phyloP scores from a whole-genome alignment of 2,888 invertebrate genomes.

The Drosophila vallismaia region DNA sequence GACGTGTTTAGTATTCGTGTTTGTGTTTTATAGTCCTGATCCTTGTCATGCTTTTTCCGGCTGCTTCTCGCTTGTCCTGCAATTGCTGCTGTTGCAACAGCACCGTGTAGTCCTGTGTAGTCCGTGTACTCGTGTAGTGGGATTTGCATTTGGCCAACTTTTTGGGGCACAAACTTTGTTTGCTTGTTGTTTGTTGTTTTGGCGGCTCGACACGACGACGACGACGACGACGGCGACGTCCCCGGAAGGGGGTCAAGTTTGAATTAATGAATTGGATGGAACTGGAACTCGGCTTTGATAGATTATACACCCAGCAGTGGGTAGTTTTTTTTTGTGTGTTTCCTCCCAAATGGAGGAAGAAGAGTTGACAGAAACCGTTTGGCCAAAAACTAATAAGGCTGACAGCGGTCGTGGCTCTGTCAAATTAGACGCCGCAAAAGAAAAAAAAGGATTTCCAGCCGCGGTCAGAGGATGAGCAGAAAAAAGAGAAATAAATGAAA shows the following conservation, averaged over 20 bases:
- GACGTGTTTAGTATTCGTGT: background rate
- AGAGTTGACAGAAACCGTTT: conserved; percentile 40
- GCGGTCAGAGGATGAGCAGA: too few relatives aligned
- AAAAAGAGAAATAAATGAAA: conserved; percentile 45
- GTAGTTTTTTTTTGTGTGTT: background rate
- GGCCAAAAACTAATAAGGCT: conserved; percentile 68
- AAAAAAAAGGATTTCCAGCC: background rate
- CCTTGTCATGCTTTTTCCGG: background rate
- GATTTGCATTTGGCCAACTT: conserved; percentile 41
- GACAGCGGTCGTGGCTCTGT: conserved; percentile 70
- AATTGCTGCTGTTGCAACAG: conserved; percentile 1
- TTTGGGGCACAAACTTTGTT: conserved; percentile 41
- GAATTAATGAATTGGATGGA: conserved; percentile 42
- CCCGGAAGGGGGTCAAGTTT: conserved; percentile 1
- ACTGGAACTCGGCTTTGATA: conserved; percentile 5
- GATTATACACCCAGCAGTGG: background rate
- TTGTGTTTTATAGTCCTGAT: background rate
- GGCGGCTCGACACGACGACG: conserved; percentile 35
- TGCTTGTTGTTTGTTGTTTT: conserved; percentile 48
- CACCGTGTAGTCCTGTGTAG: too few relatives aligned
- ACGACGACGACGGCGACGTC: background rate
- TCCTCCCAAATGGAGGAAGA: background rate
- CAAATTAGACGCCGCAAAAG: conserved; percentile 48
- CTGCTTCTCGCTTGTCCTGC: conserved; percentile 1
- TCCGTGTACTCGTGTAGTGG: conserved; percentile 6